phyloP scores from a whole-genome alignment of 2,113 vertebrate species.

The Nycticebus coucang region DNA sequence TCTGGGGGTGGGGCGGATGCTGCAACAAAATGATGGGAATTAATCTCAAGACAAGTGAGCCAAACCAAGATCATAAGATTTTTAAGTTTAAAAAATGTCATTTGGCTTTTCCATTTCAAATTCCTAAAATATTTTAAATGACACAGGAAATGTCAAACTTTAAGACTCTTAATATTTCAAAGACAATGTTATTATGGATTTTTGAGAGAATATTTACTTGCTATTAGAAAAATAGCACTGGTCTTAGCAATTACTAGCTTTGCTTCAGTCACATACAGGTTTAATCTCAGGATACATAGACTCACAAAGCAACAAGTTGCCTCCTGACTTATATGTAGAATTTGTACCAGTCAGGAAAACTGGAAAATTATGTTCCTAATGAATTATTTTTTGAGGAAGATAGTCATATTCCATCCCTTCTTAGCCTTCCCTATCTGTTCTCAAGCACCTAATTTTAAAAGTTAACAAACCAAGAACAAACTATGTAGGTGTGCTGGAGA shows the following conservation, averaged over 20 bases:
- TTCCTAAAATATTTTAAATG: not conserved
- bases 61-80: not conserved
- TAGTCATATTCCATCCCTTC: not conserved
- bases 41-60: not conserved
- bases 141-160: not conserved
- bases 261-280: not conserved
- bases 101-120: not conserved
- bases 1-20: not conserved
- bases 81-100: not conserved
- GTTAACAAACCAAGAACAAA: not conserved
- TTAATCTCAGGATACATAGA: not conserved
- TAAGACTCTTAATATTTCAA: not conserved
- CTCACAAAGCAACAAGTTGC: not conserved
- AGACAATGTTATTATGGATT: not conserved
- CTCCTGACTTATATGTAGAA: not conserved
- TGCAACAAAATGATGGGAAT: not conserved
- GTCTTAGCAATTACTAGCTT: not conserved
- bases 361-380: not conserved
- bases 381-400: not conserved
- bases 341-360: not conserved
- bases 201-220: not conserved
- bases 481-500: accelerated
- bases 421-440: not conserved
- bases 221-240: not conserved
- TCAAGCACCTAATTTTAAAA: not conserved